A percentile compares a stretch with the other conserved stretches of the same genome.
Conservation (phyloP, 2,113 vertebrate genomes). For the Bos taurus region ARS-UCD2.0 NC_037329.1:16302001-16302500, state of each 20-base stretch:
- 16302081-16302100: too few species aligned
- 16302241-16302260: not conserved
- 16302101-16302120: too few species aligned
- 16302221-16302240: not conserved
- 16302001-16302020: too few species aligned
- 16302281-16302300: not conserved
- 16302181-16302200: too few species aligned
- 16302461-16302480: not conserved
- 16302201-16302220: not conserved
- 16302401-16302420: not conserved
- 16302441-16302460: not conserved
- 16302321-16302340: not conserved
- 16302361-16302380: not conserved
- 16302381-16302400: not conserved
- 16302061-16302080: too few species aligned
- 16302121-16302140: too few species aligned
- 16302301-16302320: not conserved
- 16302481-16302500: not conserved
- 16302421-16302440: not conserved
- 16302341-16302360: not conserved
- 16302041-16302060: too few species aligned
- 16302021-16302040: fast-evolving
- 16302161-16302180: too few species aligned
- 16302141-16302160: too few species aligned
- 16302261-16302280: not conserved